Conservation (phyloP, 2,113 vertebrate genomes). For the Odocoileus hemionus region DNA sequence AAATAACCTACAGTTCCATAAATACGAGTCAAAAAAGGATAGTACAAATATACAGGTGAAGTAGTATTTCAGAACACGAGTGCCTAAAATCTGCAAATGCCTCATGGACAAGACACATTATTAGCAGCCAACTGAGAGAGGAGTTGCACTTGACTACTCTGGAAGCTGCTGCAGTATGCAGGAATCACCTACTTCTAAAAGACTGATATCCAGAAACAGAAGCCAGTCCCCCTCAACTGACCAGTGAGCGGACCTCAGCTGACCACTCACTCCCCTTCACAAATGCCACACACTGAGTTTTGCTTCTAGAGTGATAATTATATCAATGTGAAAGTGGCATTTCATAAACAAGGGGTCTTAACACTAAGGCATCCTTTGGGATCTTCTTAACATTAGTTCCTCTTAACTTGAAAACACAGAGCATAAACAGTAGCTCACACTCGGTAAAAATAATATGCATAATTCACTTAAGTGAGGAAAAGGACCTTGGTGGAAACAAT, state of each 20-base stretch:
- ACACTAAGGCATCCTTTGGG: not conserved
- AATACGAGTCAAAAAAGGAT: not conserved
- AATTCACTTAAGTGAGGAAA: not conserved
- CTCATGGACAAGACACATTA: not conserved
- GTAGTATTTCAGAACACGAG: not conserved
- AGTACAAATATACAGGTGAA: not conserved
- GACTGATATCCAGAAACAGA: not conserved
- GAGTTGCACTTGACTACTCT: not conserved
- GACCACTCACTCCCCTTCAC: not conserved
- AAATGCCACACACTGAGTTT: not conserved
- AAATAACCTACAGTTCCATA: not conserved
- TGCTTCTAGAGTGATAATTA: not conserved
- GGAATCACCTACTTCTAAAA: not conserved
- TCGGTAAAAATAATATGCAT: not conserved
- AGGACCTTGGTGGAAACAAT: not conserved
- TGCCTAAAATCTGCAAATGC: not conserved
- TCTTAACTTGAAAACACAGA: not conserved
- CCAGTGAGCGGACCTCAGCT: not conserved
- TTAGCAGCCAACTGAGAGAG: not conserved
- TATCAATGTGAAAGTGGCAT: not conserved
- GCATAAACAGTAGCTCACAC: not conserved
- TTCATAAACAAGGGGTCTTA: not conserved
- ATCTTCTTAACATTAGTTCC: not conserved
- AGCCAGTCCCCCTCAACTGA: not conserved
- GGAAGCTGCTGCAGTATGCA: not conserved